Conservation (phyloP, 2,888 invertebrate genomes). For the Nomada ferruginata region DNA sequence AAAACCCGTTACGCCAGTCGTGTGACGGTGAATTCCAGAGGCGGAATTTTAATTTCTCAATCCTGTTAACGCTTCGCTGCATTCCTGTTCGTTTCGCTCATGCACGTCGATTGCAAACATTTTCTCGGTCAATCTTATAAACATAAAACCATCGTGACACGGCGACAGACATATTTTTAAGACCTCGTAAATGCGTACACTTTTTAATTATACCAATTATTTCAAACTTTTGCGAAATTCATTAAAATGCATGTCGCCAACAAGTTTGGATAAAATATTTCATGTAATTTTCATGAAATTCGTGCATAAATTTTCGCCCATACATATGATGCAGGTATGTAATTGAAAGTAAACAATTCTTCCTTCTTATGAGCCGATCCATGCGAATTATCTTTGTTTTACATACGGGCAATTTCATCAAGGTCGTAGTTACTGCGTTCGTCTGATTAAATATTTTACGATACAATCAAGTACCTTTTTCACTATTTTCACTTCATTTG, state of each 20-base stretch:
- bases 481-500: not conserved
- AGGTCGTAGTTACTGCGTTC: not conserved
- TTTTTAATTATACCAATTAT: not conserved
- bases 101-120: conserved; percentile 26
- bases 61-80: conserved; percentile 65
- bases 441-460: not conserved
- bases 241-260: not conserved
- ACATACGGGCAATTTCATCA: not conserved
- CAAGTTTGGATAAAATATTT: not conserved
- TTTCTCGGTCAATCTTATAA: conserved; percentile 6
- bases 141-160: not conserved
- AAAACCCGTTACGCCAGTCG: conserved; percentile 67
- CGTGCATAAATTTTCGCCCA: too few relatives aligned
- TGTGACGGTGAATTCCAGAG: conserved; percentile 61
- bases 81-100: conserved; percentile 50
- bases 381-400: not conserved
- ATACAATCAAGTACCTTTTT: not conserved
- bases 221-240: not conserved
- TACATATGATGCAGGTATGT: not conserved
- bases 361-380: not conserved
- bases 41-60: conserved; percentile 74
- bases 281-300: not conserved
- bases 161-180: not conserved
- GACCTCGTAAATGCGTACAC: not conserved
- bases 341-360: not conserved